phyloP scores from a whole-genome alignment of 2,888 invertebrate species.

The Standfussiana lucernea region DNA sequence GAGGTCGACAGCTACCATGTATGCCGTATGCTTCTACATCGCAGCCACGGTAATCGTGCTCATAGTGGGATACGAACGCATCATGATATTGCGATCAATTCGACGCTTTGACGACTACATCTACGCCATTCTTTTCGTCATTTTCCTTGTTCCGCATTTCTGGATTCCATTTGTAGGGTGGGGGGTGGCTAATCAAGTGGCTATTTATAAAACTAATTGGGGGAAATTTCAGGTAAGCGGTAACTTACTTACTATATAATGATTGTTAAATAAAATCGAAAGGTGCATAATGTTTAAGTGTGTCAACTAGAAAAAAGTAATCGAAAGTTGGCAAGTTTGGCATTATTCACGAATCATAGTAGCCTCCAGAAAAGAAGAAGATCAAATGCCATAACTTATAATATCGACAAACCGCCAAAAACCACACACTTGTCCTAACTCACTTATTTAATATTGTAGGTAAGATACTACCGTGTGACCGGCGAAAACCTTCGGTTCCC shows the following conservation, averaged over 20 bases:
- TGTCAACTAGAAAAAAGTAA: background rate
- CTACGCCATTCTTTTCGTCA: slow-evolving; percentile 92
- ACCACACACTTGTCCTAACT: background rate
- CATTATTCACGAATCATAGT: background rate
- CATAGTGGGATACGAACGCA: slow-evolving; percentile 91
- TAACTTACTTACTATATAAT: background rate
- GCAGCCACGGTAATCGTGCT: slow-evolving; percentile 90
- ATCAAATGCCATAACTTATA: background rate
- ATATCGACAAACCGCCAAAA: background rate
- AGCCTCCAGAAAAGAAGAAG: background rate
- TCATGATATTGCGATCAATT: slow-evolving; percentile 91
- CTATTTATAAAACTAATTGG: slow-evolving; percentile 93
- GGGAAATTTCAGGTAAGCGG: slow-evolving; percentile 91
- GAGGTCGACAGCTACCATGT: slow-evolving; percentile 91
- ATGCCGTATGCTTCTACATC: slow-evolving; percentile 92
- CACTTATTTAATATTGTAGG: slow-evolving; percentile 74
- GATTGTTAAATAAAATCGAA: background rate
- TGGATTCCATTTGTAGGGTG: slow-evolving; percentile 93
- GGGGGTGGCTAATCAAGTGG: slow-evolving; percentile 93
- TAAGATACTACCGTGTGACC: slow-evolving; percentile 90
- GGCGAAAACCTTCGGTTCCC: slow-evolving; percentile 92
- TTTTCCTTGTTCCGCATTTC: slow-evolving; percentile 93
- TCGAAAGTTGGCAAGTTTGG: background rate
- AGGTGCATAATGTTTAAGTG: background rate
- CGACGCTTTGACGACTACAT: slow-evolving; percentile 93